Base-by-base conservation (phyloP, 2,888 invertebrate species). In the Chloroclystis v-ata region DNA sequence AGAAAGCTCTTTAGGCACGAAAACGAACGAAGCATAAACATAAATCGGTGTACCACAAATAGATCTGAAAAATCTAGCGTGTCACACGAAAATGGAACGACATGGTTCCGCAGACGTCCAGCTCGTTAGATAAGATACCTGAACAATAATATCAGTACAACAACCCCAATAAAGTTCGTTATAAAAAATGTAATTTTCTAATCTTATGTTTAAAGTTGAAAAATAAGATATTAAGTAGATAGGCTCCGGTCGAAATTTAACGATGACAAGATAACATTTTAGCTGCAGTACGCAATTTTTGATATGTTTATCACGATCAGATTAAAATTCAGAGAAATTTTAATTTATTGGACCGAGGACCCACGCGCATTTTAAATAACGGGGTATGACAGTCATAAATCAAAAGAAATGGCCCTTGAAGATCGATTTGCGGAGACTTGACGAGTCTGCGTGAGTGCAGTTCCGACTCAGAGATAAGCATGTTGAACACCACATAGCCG, bases 1-100 rank as follows among this genome's bases (percentile, higher is more conserved):
- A 44, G 12, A 43, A 30, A 49, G 48, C 55, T 47, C 49, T 54
- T 56, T 59, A 61, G 60, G 54, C 48, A 46, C 46, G 49, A 46
- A 52, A 47, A 51, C 54, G 39, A 47, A 47, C 40, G 52, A 38
- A 47, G 28, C 49, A 45, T 52, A 16, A 43, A 43, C 41, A 54
- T 50, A 55, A 52, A 56, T 56, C 49, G 30, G 33, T 39, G 35
- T 16, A 40, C 16, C 40, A 33, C 38, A 44, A 51, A 59, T 58
- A 58, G 45, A 49, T 47, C 45, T 37, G 40, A 47, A 52, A 49
- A 49, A 54, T 49, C 37, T 43, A 47, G 45, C 50, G 45, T 57
- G 52, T 40, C 50, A 50, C 39, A 33, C 40, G 49, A 46, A 49
- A 30, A 52, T 32, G 32, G 29, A 51, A 20, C 35, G 35, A 37